phyloP scores from a whole-genome alignment of 1,140 invertebrate species.

The Ceratoteleas bidentatus region DNA sequence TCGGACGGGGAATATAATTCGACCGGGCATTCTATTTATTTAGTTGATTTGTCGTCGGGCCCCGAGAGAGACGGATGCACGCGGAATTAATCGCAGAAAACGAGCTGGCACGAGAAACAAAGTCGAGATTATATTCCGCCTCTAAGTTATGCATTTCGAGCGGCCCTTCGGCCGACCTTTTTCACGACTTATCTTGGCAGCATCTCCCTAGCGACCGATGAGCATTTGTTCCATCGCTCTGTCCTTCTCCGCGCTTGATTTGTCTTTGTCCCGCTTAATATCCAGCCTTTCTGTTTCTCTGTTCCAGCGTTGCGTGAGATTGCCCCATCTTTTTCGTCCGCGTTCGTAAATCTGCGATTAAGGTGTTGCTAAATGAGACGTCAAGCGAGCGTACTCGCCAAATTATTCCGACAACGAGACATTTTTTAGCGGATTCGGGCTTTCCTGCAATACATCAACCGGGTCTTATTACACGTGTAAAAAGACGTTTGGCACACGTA shows the following conservation, averaged over 20 bases:
- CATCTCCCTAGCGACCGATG: constrained; percentile 61
- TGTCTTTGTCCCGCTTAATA: constrained; percentile 32
- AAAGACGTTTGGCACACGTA: not conserved
- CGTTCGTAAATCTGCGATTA: constrained; percentile 66
- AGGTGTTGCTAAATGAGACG: constrained; percentile 68
- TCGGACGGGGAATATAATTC: constrained; percentile 57
- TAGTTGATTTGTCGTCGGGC: constrained; percentile 56
- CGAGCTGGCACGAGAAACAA: constrained; percentile 51
- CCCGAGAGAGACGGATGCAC: constrained; percentile 40
- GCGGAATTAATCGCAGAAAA: constrained; percentile 35
- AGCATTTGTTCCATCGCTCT: constrained; percentile 53
- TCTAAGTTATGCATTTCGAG: constrained; percentile 67
- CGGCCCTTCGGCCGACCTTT: constrained; percentile 63
- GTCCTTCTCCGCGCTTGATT: constrained; percentile 27
- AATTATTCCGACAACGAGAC: constrained; percentile 61
- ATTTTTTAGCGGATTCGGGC: constrained; percentile 47
- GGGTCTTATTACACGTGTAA: constrained; percentile 8
- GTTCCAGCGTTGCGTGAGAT: constrained; percentile 44
- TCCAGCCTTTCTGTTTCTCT: constrained; percentile 22
- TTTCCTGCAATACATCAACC: constrained; percentile 27
- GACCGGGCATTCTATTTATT: constrained; percentile 59
- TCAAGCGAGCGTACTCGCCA: constrained; percentile 55
- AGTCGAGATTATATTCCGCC: constrained; percentile 66
- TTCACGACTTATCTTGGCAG: constrained; percentile 63
- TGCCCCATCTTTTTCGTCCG: constrained; percentile 56